Base-by-base conservation (phyloP, 2,888 invertebrate species). In the Priocnemis perturbator region DNA sequence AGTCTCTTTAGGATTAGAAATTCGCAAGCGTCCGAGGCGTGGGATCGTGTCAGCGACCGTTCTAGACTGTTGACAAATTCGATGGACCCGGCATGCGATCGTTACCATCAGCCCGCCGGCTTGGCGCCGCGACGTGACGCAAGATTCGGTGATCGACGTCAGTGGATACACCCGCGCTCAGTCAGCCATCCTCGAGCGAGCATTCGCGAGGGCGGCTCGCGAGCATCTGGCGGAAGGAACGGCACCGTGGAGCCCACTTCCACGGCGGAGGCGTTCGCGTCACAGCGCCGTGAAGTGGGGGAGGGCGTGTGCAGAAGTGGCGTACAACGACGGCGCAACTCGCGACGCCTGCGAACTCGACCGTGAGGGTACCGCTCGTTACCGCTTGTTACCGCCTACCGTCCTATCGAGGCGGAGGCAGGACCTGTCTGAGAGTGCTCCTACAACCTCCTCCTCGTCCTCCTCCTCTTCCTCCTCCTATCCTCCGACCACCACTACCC, bases 301-400 rank as follows among this genome's bases (percentile, higher is more conserved):
- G 57, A 64, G 79, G 73, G 76, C 76, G 79, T 76, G 70, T 77
- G 61, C 56, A 69, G 71, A 55, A 65, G 77, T 69, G 61, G 64
- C 60, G 52, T 50, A 26, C 56, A 85, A 83, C 83, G 50, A 81
- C 83, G 75, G 62, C 67, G 70, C 73, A 73, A 67, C 76, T 77
- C 74, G 73, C 72, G 77, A 79, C 84, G 83, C 85, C 79, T 83
- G 83, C 84, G 84, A 81, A 82, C 81, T 84, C 81, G 85, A 75
- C 76, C 78, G 78, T 37, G 37, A 37, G 37, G 37, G 37, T 37
- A 74, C 81, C 80, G 82, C 72, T 59, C 63, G 67, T 67, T 73
- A 75, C 57, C 70, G 69, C 71, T 59, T 81, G 81, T 85, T 81
- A 73, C 85, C 88, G 88, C 88, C 88, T 84, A 85, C 83, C 83